Evolutionary conservation across 2,113 vertebrate species (phyloP), one percentile per base, ranked within the genome.

Genomic region (Ophthalmolycus amberensis): DNA sequence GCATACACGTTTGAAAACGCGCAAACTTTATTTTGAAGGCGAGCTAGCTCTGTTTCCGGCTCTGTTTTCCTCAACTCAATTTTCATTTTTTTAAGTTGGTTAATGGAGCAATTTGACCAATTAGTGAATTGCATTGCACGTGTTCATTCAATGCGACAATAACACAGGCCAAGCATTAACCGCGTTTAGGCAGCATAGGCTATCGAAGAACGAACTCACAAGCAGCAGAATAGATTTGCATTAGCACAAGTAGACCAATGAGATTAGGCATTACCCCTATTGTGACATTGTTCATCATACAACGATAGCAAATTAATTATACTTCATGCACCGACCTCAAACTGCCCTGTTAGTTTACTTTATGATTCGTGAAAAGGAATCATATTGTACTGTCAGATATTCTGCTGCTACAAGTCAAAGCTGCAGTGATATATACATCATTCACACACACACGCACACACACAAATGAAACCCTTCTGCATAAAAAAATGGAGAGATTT

Each of bases 371-470:
- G 40, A 38, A 44, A 9, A 54, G n/a, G 12, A 44, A 58, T 69
- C 1, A 1, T 27, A 12, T 34, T 56, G 18, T 18, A n/a, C 52
- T 59, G 15, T 76, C 22, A 48, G 18, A 62, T 71, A 38, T 38
- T 67, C 32, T 44, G 11, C 68, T 70, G 34, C 62, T 64, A 15
- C 8, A 32, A 8, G 42, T 63, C 14, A 46, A 42, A 74, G 40
- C 37, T 65, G 32, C 32, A 12, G 37, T 67, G 4, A 11, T 27
- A 63, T 48, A 71, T 29, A 25, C 18, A 75, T 46, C 38, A 63
- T 9, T 42, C 54, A 68, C 66, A 79, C n/a, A 75, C 29, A 79
- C 37, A 69, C 27, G 32, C 29, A 50, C 22, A 50, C 63, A 59
- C 14, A 18, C 12, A 70, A 37, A 77, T n/a, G 63, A 71, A 72